Conservation (phyloP, 2,797 vertebrate genomes). For the Labroides dimidiatus region DNA sequence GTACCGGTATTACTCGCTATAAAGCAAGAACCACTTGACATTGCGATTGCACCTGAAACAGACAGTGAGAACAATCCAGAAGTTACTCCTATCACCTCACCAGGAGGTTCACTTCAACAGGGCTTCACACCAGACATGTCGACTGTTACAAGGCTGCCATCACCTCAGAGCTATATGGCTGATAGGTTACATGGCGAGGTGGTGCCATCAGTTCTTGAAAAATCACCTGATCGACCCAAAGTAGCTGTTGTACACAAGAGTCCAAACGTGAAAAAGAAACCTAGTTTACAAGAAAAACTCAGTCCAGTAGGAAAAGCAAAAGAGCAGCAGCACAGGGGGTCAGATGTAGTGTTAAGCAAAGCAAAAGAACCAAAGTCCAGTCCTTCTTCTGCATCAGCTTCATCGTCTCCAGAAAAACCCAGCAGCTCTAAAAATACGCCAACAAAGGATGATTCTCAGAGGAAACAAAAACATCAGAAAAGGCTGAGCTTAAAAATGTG, state of each 20-base stretch:
- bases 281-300: constrained; percentile 52
- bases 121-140: constrained; percentile 44
- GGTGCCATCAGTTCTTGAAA: constrained; percentile 35
- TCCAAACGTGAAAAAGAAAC: constrained; percentile 69
- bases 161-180: constrained; percentile 64
- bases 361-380: constrained; percentile 58
- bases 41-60: constrained; percentile 70
- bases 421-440: constrained; percentile 79
- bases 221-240: constrained; percentile 42
- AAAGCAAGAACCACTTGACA: constrained; percentile 80
- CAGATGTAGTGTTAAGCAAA: constrained; percentile 50
- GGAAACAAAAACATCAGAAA: constrained; percentile 73
- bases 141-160: constrained; percentile 75
- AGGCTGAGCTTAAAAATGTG: constrained; percentile 73
- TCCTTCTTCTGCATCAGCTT: constrained; percentile 48
- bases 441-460: constrained; percentile 69
- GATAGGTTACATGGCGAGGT: constrained; percentile 51
- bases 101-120: constrained; percentile 38
- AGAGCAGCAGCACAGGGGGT: constrained; percentile 47
- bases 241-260: constrained; percentile 40
- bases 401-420: constrained; percentile 73
- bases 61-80: constrained; percentile 48
- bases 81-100: constrained; percentile 41
- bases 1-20: constrained; percentile 42
- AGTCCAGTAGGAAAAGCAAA: constrained; percentile 57